Evolutionary conservation across 1,140 invertebrate genomes (phyloP).

Genomic region (Drosophila trapezifrons): DNA sequence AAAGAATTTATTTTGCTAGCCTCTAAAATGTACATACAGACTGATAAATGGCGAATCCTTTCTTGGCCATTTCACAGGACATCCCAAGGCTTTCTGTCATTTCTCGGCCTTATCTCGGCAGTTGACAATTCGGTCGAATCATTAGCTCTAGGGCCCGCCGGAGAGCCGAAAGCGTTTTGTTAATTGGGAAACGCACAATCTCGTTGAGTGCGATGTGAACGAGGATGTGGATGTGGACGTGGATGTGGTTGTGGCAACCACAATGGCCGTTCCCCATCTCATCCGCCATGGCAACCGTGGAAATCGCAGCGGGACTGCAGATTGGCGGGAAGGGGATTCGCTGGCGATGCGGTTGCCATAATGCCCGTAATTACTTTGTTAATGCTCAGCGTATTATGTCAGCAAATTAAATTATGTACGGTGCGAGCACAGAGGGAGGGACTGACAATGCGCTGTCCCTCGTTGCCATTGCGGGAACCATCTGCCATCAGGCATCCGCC

Average conservation of each 20-base stretch:
- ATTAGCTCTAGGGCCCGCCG: constrained; percentile 13
- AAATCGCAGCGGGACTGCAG: constrained; percentile 47
- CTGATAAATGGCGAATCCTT: constrained; percentile 27
- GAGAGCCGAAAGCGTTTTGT: constrained; percentile 14
- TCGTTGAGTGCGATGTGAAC: constrained; percentile 6
- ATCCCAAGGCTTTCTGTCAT: constrained; percentile 2
- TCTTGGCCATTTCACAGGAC: constrained; percentile 10
- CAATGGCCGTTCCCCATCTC: constrained; percentile 23
- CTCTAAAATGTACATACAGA: neutral
- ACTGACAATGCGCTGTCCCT: constrained; percentile 18
- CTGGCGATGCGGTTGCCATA: constrained; percentile 64
- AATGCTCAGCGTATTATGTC: constrained; percentile 72
- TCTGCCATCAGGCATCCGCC: constrained; percentile 16
- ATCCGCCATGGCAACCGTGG: constrained; percentile 39
- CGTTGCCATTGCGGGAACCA: constrained; percentile 11
- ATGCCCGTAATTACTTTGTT: constrained; percentile 79
- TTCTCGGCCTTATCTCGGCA: constrained; percentile 17
- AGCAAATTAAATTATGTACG: constrained; percentile 70
- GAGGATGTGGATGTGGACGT: constrained; percentile 13
- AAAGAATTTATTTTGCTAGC: neutral
- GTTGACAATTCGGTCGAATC: constrained; percentile 3
- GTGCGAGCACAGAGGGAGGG: constrained; percentile 26
- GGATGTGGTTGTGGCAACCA: constrained; percentile 25
- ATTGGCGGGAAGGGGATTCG: constrained; percentile 17
- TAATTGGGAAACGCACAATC: constrained; percentile 32